A percentile compares a stretch with the other conserved stretches of the same genome.
These are phyloP conservation scores for Argyrosomus regius DNA, from an alignment of 2,797 vertebrate species.

Conservation along the genomic window DNA sequence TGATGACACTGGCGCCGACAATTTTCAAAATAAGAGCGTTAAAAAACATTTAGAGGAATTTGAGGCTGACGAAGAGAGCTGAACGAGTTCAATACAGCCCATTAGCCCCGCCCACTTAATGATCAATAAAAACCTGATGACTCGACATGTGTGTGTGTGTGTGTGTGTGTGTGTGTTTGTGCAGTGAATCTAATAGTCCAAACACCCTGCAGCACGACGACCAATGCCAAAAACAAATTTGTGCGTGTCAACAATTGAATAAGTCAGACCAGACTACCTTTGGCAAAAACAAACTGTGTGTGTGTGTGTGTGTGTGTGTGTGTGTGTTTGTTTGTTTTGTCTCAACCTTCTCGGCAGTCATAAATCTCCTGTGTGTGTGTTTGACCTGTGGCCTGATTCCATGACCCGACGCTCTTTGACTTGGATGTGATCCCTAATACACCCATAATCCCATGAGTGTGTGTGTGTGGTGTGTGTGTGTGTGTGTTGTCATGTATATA, in stretches of 20 bases:
- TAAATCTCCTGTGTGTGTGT: constrained; percentile 58
- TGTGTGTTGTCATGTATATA: constrained; percentile 52
- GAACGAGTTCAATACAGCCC: not conserved
- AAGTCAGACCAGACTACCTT: constrained; percentile 30
- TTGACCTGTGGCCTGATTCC: constrained; percentile 62
- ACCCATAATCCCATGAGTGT: constrained; percentile 43
- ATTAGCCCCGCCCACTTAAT: not conserved
- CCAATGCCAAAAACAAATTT: constrained; percentile 28
- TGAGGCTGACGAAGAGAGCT: not conserved
- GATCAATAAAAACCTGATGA: constrained; percentile 21
- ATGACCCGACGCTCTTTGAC: constrained; percentile 53
- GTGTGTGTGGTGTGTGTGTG: constrained; percentile 33
- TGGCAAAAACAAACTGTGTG: constrained; percentile 55
- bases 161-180: not conserved
- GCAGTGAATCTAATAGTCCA: not conserved
- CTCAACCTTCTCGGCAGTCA: not conserved
- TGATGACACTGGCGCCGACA: not conserved
- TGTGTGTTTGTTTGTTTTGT: constrained; percentile 29
- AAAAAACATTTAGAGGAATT: constrained; percentile 3
- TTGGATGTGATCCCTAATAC: constrained; percentile 43
- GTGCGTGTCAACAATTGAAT: constrained; percentile 28
- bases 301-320: constrained; percentile 9
- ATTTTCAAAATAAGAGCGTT: constrained; percentile 49
- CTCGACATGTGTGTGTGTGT: not conserved
- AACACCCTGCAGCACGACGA: constrained; percentile 19